Base-by-base conservation (phyloP, 2,797 vertebrate genomes). In the Rachycentron canadum region DNA sequence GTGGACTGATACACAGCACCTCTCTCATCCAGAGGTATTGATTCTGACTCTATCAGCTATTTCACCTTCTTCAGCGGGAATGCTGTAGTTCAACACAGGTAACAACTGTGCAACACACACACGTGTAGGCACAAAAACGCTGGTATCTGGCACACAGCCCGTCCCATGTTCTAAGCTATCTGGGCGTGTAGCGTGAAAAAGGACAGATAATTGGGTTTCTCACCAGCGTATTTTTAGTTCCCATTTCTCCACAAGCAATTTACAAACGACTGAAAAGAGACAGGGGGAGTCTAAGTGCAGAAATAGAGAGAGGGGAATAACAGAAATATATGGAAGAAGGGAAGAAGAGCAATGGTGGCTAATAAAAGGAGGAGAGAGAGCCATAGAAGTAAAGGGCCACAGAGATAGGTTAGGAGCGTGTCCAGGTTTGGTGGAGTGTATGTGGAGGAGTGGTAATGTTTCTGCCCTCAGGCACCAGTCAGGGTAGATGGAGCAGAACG, bases 181-280 rank as follows among this genome's bases (percentile, higher is more conserved):
- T 87, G 86, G 87, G 79, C 47, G 73, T 86, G 80, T 74, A 86
- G 88, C 76, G 55, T 91, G 81, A 83, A 90, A 83, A 85, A 65
- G 76, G 83, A 90, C 76, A 89, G 78, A 85, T 89, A 87, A 90
- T 89, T 88, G 87, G 79, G 81, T 91, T 92, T 87, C 88, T 87
- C 81, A 23, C 76, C 7, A 40, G 67, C 36, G 23, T 91, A 91
- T 91, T 93, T 93, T 89, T 89, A 89, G 88, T 73, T 86, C 36
- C 49, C 26, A 28, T 84, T 81, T 79, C 81, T 77, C 68, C 82
- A 82, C 84, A 76, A 69, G 25, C 71, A 86, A 77, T 90, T 87
- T 86, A 81, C 69, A 76, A 76, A 83, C 87, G 82, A 86, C 56
- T 53, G 26, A 26, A 57, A 53, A 62, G 6, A 56, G 63, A 72